Percentiles rank a stretch among this genome's conserved stretches.
Conservation (phyloP, 2,113 vertebrate genomes). For the Antennarius striatus region DNA sequence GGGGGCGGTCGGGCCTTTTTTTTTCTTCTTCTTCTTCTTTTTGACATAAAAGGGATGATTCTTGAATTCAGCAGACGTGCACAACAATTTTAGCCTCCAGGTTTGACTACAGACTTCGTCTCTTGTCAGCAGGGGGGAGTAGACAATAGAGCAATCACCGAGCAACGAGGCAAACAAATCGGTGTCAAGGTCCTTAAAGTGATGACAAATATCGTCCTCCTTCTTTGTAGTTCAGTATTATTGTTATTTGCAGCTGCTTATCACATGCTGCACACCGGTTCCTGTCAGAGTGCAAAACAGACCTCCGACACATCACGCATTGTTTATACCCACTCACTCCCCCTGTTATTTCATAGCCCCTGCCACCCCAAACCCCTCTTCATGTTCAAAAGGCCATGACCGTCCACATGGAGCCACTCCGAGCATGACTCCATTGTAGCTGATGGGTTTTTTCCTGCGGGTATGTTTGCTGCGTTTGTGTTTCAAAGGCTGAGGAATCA, state of each 20-base stretch:
- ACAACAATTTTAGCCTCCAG: slow-evolving; percentile 15
- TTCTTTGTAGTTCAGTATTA: slow-evolving; percentile 26
- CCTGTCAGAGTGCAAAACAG: slow-evolving; percentile 36
- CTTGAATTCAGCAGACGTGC: slow-evolving; percentile 32
- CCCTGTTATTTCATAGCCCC: slow-evolving; percentile 47
- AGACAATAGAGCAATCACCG: slow-evolving; percentile 33
- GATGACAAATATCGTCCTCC: slow-evolving; percentile 17
- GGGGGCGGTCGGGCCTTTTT: slow-evolving; percentile 26
- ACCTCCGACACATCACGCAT: slow-evolving; percentile 27
- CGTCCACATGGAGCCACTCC: slow-evolving; percentile 62
- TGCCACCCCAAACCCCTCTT: slow-evolving; percentile 66
- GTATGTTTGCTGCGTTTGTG: slow-evolving; percentile 48
- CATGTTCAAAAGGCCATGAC: slow-evolving; percentile 72
- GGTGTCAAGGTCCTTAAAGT: background rate
- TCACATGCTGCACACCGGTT: slow-evolving; percentile 15
- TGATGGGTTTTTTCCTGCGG: slow-evolving; percentile 47
- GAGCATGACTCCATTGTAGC: slow-evolving; percentile 70
- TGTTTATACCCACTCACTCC: background rate
- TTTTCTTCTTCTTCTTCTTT: background rate
- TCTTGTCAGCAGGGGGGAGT: background rate
- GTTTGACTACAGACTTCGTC: slow-evolving; percentile 11
- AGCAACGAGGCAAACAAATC: slow-evolving; percentile 7
- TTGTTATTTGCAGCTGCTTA: slow-evolving; percentile 30
- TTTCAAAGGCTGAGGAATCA: slow-evolving; percentile 38
- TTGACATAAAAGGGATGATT: slow-evolving; percentile 41